Percentiles rank a stretch among this genome's conserved stretches.
Evolutionary conservation across 2,888 invertebrate species (phyloP).

Genomic region (Didymodactylos carnosus): DNA sequence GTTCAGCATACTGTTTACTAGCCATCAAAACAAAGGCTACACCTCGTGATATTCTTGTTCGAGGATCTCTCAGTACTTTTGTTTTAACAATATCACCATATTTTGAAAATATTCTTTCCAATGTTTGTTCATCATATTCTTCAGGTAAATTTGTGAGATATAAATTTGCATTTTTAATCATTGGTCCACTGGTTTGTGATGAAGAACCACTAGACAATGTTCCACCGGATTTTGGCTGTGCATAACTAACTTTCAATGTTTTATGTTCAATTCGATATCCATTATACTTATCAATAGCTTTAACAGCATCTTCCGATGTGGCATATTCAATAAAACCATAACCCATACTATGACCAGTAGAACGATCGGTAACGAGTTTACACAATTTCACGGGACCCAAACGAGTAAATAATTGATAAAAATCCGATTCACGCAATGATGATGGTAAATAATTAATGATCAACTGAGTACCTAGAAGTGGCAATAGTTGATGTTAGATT

Average conservation of each 20-base stretch:
- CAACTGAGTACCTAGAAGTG: not conserved
- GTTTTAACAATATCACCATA: slow-evolving; percentile 9
- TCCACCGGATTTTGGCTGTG: slow-evolving; percentile 2
- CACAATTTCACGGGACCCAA: not conserved
- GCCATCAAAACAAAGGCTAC: slow-evolving; percentile 14
- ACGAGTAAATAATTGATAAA: not conserved
- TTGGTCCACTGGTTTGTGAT: too few species aligned
- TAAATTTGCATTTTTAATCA: slow-evolving; percentile 5
- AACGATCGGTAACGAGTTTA: not conserved
- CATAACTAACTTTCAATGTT: slow-evolving; percentile 9
- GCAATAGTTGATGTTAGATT: too few species aligned
- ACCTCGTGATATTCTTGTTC: slow-evolving; percentile 2
- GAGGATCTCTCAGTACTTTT: slow-evolving; percentile 2
- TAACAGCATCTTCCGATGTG: slow-evolving; percentile 3
- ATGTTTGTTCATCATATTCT: slow-evolving; percentile 1
- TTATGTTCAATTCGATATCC: slow-evolving; percentile 13
- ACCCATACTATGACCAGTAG: slow-evolving; percentile 8
- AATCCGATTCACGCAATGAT: not conserved
- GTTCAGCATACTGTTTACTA: slow-evolving; percentile 5
- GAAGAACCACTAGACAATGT: not conserved
- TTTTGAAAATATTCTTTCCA: slow-evolving; percentile 2
- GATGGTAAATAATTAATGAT: not conserved
- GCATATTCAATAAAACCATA: slow-evolving; percentile 14
- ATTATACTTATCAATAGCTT: slow-evolving; percentile 6
- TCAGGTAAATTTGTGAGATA: slow-evolving; percentile 11